These are phyloP conservation scores for Eucidaris tribuloides DNA, from an alignment of 35 echinoderm and acorn worm genomes.

Conservation along the genomic window DNA sequence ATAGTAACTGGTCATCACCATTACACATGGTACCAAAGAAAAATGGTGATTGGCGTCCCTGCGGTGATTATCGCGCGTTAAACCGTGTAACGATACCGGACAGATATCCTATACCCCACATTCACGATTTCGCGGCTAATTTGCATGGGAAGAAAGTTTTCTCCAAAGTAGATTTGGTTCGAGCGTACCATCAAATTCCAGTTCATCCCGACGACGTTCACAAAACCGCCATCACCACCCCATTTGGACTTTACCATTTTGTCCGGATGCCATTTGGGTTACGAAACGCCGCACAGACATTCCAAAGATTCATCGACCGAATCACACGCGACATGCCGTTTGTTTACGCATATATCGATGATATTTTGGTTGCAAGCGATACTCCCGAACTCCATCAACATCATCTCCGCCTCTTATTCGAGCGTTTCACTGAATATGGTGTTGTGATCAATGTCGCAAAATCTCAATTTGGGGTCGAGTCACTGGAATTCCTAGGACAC, in stretches of 20 bases:
- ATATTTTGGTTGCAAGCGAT: constrained; percentile 46
- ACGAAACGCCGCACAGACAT: constrained; percentile 48
- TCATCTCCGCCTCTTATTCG: constrained; percentile 41
- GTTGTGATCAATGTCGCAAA: constrained; percentile 46
- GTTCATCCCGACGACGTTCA: constrained; percentile 28
- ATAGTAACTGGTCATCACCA: constrained; percentile 50
- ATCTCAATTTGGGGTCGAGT: constrained; percentile 34
- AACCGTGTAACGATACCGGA: constrained; percentile 41
- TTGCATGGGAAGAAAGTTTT: constrained; percentile 31
- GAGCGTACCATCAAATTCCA: constrained; percentile 60
- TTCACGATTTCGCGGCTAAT: constrained; percentile 46
- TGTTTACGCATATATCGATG: constrained; percentile 53
- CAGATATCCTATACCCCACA: constrained; percentile 48
- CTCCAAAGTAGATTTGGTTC: constrained; percentile 48
- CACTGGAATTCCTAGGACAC: constrained; percentile 47
- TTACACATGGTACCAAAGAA: constrained; percentile 60
- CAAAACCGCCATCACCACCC: constrained; percentile 59
- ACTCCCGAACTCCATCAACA: background rate
- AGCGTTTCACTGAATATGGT: constrained; percentile 39
- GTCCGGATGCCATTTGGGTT: constrained; percentile 36
- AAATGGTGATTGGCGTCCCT: constrained; percentile 43
- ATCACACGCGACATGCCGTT: constrained; percentile 33
- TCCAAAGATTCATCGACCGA: constrained; percentile 60
- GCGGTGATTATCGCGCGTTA: constrained; percentile 53
- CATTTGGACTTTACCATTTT: constrained; percentile 37